Percentiles rank a stretch among this genome's conserved stretches.
phyloP scores from a whole-genome alignment of 2,888 invertebrate genomes.

The Scaptomyza polygonia region DNA sequence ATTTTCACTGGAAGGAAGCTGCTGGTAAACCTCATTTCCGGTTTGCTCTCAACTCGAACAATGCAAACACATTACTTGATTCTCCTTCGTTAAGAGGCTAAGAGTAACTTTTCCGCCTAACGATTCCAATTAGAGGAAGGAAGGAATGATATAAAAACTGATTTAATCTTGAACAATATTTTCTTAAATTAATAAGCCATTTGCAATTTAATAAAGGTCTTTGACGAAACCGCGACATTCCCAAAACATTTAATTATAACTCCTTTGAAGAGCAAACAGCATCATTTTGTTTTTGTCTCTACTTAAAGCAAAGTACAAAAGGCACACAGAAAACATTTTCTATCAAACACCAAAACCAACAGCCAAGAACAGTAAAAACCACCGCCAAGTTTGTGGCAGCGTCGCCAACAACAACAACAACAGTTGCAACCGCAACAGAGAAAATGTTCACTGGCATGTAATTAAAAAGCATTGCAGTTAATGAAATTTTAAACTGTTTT shows the following conservation, averaged over 20 bases:
- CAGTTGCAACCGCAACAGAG: constrained; percentile 26
- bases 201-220: neutral
- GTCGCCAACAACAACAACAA: neutral
- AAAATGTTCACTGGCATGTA: constrained; percentile 24
- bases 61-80: neutral
- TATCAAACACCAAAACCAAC: constrained; percentile 5
- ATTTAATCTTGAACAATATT: too few species aligned
- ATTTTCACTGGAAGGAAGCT: neutral
- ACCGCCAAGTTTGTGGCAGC: constrained; percentile 4
- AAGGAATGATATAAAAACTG: too few species aligned
- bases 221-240: neutral
- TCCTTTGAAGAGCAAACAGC: too few species aligned
- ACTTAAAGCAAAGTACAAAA: neutral
- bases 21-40: neutral
- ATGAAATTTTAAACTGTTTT: neutral
- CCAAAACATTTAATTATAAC: neutral
- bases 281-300: neutral
- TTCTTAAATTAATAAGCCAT: neutral
- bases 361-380: constrained; percentile 1
- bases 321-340: constrained; percentile 11
- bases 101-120: neutral
- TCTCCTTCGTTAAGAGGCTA: neutral
- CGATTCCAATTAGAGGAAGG: neutral
- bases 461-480: constrained; percentile 46
- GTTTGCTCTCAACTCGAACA: neutral